These are phyloP conservation scores for Rotaria macrura DNA, from an alignment of 2,888 invertebrate species.

Conservation along the genomic window DNA sequence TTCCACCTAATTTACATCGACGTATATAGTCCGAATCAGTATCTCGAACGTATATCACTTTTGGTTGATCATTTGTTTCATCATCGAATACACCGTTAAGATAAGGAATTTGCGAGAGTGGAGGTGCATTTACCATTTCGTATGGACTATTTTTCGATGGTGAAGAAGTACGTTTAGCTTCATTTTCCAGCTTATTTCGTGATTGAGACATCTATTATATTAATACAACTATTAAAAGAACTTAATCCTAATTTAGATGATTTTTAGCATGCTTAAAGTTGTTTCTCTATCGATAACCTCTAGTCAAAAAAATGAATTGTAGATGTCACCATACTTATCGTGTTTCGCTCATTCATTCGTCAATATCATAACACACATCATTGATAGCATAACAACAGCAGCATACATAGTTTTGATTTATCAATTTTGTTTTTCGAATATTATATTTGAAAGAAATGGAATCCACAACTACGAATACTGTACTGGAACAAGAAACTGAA, in stretches of 20 bases:
- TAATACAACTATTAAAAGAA: background rate
- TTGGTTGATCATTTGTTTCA: background rate
- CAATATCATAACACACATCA: too few relatives aligned
- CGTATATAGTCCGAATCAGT: background rate
- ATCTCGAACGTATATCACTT: background rate
- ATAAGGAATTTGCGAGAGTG: background rate
- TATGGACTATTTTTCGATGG: conserved; percentile 26
- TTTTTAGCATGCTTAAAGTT: background rate
- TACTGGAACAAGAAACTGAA: background rate
- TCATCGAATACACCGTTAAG: conserved; percentile 5
- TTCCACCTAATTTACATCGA: background rate
- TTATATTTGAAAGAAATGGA: background rate
- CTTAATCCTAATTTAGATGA: background rate
- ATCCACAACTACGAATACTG: background rate
- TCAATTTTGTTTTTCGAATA: too few relatives aligned
- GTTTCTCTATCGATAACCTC: background rate
- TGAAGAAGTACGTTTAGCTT: conserved; percentile 25
- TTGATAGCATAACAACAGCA: too few relatives aligned
- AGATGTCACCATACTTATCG: background rate
- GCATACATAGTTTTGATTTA: too few relatives aligned
- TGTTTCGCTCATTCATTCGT: too few relatives aligned
- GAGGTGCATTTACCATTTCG: background rate
- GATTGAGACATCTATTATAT: conserved; percentile 7
- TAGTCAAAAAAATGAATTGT: background rate
- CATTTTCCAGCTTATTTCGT: conserved; percentile 27